These are phyloP conservation scores for Caenorhabditis briggsae DNA, from an alignment of 1,140 invertebrate species.

Conservation along the genomic window DNA sequence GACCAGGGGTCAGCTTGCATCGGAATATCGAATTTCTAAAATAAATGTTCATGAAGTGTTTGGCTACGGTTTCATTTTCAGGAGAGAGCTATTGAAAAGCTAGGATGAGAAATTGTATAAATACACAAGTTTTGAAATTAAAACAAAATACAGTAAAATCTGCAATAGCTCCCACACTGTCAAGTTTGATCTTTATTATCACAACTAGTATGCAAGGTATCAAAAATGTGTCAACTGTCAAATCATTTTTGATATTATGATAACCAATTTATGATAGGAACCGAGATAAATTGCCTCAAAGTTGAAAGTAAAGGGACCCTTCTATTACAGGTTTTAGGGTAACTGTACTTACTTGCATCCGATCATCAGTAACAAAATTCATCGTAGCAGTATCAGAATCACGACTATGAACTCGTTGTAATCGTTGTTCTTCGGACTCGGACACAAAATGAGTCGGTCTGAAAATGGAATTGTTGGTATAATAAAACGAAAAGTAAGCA, in stretches of 20 bases:
- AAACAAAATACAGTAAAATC: not conserved
- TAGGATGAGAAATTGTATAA: not conserved
- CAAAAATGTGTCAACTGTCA: not conserved
- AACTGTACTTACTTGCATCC: slow-evolving; percentile 45
- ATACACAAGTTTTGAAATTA: not conserved
- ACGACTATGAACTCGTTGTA: slow-evolving; percentile 31
- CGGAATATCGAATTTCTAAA: not conserved
- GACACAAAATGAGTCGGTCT: not conserved
- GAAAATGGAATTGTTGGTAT: not conserved
- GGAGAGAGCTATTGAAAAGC: not conserved
- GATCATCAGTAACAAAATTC: slow-evolving; percentile 61
- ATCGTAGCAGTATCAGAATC: slow-evolving; percentile 59
- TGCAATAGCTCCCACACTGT: too few relatives aligned
- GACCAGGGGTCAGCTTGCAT: slow-evolving; percentile 1
- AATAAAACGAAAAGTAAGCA: not conserved
- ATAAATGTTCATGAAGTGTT: not conserved
- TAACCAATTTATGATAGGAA: too few relatives aligned
- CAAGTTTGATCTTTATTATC: too few relatives aligned
- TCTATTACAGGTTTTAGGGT: too few relatives aligned
- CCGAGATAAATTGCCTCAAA: too few relatives aligned
- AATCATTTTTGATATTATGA: too few relatives aligned
- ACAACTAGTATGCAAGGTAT: too few relatives aligned
- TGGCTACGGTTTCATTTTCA: not conserved
- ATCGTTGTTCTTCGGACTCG: slow-evolving; percentile 33
- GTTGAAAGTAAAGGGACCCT: too few relatives aligned